These are phyloP conservation scores for Acleris laterana DNA, from an alignment of 2,888 invertebrate species.

Conservation along the genomic window DNA sequence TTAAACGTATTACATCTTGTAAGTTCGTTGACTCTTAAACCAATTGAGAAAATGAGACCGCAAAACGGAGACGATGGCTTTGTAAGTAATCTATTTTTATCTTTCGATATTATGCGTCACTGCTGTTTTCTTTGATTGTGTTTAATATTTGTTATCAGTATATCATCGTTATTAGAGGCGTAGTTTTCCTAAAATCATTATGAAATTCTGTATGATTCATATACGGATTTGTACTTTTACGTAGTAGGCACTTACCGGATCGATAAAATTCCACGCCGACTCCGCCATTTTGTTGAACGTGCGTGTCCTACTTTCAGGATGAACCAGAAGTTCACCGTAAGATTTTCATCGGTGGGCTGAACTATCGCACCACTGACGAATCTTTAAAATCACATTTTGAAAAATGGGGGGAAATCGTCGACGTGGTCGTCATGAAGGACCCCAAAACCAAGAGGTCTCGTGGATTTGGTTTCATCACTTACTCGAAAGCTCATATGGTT, in stretches of 20 bases:
- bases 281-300: slow-evolving; percentile 77
- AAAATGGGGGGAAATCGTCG: slow-evolving; percentile 98
- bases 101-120: slow-evolving; percentile 4
- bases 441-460: slow-evolving; percentile 97
- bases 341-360: slow-evolving; percentile 97
- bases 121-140: not conserved
- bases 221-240: no score
- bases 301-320: slow-evolving; percentile 76
- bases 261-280: slow-evolving; percentile 44
- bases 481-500: slow-evolving; percentile 96
- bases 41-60: slow-evolving; percentile 65
- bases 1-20: slow-evolving; percentile 23
- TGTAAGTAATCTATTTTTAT: slow-evolving; percentile 61
- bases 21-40: slow-evolving; percentile 22
- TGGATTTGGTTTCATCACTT: slow-evolving; percentile 99
- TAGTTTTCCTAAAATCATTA: no score
- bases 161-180: no score
- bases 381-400: slow-evolving; percentile 97
- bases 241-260: not conserved
- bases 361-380: slow-evolving; percentile 97
- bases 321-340: slow-evolving; percentile 95
- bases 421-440: slow-evolving; percentile 98
- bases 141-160: no score
- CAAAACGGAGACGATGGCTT: slow-evolving; percentile 80
- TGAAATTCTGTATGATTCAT: no score